These are phyloP conservation scores for Erinaceus europaeus DNA, from an alignment of 2,113 vertebrate species.

Conservation along the genomic window DNA sequence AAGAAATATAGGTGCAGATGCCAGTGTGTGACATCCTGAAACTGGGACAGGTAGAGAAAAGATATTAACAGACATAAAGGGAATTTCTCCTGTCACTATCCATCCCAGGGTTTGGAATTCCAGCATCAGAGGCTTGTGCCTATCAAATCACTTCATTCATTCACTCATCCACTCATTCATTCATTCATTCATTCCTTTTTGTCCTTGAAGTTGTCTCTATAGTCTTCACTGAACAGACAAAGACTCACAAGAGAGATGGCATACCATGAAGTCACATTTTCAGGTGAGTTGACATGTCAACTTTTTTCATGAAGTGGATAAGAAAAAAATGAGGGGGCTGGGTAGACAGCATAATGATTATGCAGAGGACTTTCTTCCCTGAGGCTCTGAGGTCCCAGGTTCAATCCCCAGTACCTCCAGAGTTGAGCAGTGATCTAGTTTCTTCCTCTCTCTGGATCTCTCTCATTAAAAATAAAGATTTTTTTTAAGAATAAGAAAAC, in stretches of 20 bases:
- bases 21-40: not conserved
- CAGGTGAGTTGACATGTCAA: slow-evolving; percentile 41
- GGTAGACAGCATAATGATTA: not conserved
- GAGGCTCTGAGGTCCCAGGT: no score
- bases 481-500: not conserved
- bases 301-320: not conserved
- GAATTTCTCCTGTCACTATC: not conserved
- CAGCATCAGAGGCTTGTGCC: not conserved
- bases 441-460: no score
- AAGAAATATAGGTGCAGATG: not conserved
- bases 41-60: slow-evolving; percentile 14
- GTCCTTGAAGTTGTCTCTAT: not conserved
- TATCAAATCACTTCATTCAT: slow-evolving; percentile 14
- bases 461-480: not conserved
- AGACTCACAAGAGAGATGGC: slow-evolving; percentile 2
- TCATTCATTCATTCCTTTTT: not conserved
- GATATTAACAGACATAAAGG: slow-evolving; percentile 14
- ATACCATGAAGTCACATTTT: slow-evolving; percentile 26
- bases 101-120: slow-evolving; percentile 28
- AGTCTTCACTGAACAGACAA: no score
- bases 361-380: no score
- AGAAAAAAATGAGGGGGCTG: not conserved
- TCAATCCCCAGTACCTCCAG: no score
- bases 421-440: no score
- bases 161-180: not conserved